A percentile compares a stretch with the other conserved stretches of the same genome.
Conservation (phyloP, 2,888 invertebrate species). For the Limnephilus marmoratus region DNA sequence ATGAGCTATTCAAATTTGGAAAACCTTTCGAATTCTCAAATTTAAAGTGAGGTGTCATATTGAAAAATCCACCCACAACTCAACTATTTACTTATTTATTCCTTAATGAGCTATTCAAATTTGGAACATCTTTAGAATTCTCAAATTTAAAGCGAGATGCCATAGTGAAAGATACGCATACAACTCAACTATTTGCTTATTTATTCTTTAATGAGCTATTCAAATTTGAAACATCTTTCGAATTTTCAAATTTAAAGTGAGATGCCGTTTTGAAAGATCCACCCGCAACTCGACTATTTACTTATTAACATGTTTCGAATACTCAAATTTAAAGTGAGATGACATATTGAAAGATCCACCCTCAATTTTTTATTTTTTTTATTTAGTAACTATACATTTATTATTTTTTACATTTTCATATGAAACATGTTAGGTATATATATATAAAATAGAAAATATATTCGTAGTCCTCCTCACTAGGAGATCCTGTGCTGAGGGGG, state of each 20-base stretch:
- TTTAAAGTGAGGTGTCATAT: neutral
- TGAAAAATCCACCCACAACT: neutral
- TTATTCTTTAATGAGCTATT: too few relatives aligned
- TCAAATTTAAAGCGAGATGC: neutral
- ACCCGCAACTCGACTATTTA: neutral
- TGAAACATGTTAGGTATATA: too few relatives aligned
- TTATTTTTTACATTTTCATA: too few relatives aligned
- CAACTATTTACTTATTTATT: neutral
- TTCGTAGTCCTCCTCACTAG: too few relatives aligned
- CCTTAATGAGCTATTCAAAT: neutral
- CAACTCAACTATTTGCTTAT: neutral
- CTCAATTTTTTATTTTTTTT: too few relatives aligned
- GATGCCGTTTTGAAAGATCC: neutral
- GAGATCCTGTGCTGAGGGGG: too few relatives aligned
- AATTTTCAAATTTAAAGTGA: neutral
- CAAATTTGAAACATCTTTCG: neutral
- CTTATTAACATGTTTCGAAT: neutral
- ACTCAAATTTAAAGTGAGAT: neutral
- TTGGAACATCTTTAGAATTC: neutral
- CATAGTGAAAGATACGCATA: too few relatives aligned
- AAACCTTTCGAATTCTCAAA: neutral
- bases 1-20: neutral
- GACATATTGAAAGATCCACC: neutral
- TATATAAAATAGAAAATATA: too few relatives aligned
- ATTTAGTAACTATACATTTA: too few relatives aligned